phyloP scores from a whole-genome alignment of 2,113 vertebrate species.

The Hirundichthys speculiger region DNA sequence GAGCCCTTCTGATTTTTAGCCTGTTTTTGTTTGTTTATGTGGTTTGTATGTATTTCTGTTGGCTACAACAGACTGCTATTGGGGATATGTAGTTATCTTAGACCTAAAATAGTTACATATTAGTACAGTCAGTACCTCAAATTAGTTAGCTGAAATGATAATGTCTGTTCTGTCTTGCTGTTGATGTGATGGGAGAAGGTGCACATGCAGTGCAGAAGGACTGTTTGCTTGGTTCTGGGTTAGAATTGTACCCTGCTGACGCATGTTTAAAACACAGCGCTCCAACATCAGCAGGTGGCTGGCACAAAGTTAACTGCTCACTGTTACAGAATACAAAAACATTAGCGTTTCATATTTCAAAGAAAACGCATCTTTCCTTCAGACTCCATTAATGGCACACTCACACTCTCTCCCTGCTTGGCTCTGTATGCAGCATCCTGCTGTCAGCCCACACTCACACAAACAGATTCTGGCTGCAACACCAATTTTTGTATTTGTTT shows the following conservation, averaged over 20 bases:
- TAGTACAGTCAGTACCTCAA: too few relatives aligned
- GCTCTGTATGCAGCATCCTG: slow-evolving; percentile 6
- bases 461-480: slow-evolving; percentile 11
- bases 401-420: not conserved
- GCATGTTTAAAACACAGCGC: not conserved
- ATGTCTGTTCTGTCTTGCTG: not conserved
- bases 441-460: not conserved
- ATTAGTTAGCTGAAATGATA: too few relatives aligned
- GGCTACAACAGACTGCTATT: too few relatives aligned
- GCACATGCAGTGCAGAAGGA: not conserved
- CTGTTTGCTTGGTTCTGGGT: too few relatives aligned
- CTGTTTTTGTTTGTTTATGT: too few relatives aligned
- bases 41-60: too few relatives aligned
- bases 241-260: slow-evolving; percentile 5
- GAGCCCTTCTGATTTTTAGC: too few relatives aligned
- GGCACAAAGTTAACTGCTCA: not conserved
- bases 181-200: not conserved
- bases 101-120: too few relatives aligned
- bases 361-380: slow-evolving; percentile 6
- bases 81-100: too few relatives aligned
- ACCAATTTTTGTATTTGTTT: slow-evolving; percentile 19
- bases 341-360: slow-evolving; percentile 22
- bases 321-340: slow-evolving; percentile 3
- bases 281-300: not conserved
- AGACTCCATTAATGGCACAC: not conserved